Percentiles rank a stretch among this genome's conserved stretches.
phyloP scores from a whole-genome alignment of 2,888 invertebrate genomes.

The Lithosia quadra region DNA sequence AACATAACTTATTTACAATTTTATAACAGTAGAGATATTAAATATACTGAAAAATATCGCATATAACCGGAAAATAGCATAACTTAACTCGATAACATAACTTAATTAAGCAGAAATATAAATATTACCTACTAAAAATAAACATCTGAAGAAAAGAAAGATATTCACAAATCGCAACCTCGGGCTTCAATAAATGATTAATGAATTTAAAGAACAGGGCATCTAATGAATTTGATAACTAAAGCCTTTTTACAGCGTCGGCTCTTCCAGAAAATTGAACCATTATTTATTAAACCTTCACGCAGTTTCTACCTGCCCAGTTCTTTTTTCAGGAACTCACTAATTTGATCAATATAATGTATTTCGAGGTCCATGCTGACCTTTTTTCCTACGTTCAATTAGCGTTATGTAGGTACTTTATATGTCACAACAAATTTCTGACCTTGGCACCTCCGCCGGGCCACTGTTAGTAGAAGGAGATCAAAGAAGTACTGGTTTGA shows the following conservation, averaged over 20 bases:
- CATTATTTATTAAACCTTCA: not conserved
- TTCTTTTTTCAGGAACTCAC: not conserved
- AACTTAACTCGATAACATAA: too few species aligned
- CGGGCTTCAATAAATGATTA: not conserved
- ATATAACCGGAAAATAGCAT: too few species aligned
- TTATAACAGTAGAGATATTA: too few species aligned
- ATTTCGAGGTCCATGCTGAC: not conserved
- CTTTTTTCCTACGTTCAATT: not conserved
- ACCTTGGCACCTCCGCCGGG: too few species aligned
- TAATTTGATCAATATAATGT: not conserved
- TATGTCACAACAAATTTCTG: too few species aligned
- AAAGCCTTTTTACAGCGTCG: not conserved
- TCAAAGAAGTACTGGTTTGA: too few species aligned
- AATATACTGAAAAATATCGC: too few species aligned
- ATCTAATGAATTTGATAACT: not conserved
- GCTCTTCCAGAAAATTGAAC: not conserved
- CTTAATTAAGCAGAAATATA: not conserved
- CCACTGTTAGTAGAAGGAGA: too few species aligned
- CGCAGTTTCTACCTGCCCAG: not conserved
- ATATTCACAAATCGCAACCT: not conserved
- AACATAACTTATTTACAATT: too few species aligned
- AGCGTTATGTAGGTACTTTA: too few species aligned
- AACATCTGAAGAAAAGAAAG: not conserved
- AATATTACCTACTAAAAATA: not conserved
- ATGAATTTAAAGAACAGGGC: not conserved